Conservation (phyloP, 2,113 vertebrate genomes). For the Lepisosteus osseus region DNA sequence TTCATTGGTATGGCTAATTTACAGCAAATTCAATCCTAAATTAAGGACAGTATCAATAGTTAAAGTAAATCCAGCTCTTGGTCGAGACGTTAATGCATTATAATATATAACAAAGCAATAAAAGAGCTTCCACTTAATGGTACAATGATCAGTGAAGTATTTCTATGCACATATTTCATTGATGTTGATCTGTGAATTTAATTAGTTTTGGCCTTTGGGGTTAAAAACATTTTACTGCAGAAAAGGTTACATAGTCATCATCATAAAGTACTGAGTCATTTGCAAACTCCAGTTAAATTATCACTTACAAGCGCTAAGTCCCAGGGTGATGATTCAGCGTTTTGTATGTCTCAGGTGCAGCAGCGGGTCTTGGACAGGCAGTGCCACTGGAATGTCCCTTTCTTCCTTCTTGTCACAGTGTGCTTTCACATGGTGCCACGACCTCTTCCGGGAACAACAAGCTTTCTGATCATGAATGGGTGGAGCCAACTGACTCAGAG, state of each 20-base stretch:
- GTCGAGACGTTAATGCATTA: conserved; percentile 35
- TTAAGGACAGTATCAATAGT: background rate
- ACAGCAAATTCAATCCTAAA: background rate
- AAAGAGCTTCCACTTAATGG: conserved; percentile 21
- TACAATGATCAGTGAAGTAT: conserved; percentile 31
- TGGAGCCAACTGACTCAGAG: no score
- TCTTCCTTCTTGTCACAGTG: no score
- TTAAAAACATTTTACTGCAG: conserved; percentile 25
- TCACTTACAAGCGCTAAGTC: conserved; percentile 20
- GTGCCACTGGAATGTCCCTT: no score
- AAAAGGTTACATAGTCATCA: conserved; percentile 29
- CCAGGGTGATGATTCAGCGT: no score
- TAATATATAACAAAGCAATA: conserved; percentile 44
- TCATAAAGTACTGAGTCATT: conserved; percentile 41
- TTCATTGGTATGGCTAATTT: background rate
- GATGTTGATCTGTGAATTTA: conserved; percentile 49
- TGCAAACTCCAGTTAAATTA: conserved; percentile 28
- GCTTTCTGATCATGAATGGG: no score
- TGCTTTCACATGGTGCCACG: no score
- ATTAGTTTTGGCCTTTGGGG: conserved; percentile 49
- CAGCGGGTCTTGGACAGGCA: no score
- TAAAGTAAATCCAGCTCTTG: background rate
- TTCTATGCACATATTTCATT: conserved; percentile 38
- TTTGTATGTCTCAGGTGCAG: conserved; percentile 54
- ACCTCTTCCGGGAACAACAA: no score